phyloP scores from a whole-genome alignment of 2,888 invertebrate genomes.

The Lycia hirtaria region DNA sequence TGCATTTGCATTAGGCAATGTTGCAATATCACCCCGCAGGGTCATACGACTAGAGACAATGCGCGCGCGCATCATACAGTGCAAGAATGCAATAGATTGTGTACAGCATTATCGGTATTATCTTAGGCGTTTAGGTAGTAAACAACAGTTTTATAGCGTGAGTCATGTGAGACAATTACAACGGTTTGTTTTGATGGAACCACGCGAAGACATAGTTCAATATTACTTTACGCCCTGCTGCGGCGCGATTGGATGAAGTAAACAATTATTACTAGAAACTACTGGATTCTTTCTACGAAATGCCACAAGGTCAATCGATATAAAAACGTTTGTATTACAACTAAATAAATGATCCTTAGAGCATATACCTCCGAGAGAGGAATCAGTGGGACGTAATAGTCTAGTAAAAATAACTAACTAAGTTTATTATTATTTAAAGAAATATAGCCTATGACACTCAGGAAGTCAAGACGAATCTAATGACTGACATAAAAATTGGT shows the following conservation, averaged over 20 bases:
- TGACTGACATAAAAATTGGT: no score
- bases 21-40: background rate
- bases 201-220: slow-evolving; percentile 23
- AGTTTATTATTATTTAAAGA: no score
- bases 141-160: slow-evolving; percentile 39
- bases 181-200: slow-evolving; percentile 37
- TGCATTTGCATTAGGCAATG: no score
- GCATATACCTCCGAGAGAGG: no score
- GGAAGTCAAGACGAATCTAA: no score
- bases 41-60: slow-evolving; percentile 7
- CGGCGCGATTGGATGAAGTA: slow-evolving; percentile 16
- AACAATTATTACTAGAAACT: slow-evolving; percentile 16
- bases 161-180: slow-evolving; percentile 40
- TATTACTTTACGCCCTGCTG: slow-evolving; percentile 27
- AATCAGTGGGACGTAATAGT: no score
- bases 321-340: background rate
- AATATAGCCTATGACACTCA: no score
- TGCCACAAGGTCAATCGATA: slow-evolving; percentile 11
- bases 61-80: slow-evolving; percentile 8
- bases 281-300: slow-evolving; percentile 20
- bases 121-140: slow-evolving; percentile 36
- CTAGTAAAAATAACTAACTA: no score
- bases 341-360: no score
- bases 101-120: slow-evolving; percentile 30
- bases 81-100: slow-evolving; percentile 19